Base-by-base conservation (phyloP, 1,140 invertebrate genomes). In the Drosophila tropicalis region DNA sequence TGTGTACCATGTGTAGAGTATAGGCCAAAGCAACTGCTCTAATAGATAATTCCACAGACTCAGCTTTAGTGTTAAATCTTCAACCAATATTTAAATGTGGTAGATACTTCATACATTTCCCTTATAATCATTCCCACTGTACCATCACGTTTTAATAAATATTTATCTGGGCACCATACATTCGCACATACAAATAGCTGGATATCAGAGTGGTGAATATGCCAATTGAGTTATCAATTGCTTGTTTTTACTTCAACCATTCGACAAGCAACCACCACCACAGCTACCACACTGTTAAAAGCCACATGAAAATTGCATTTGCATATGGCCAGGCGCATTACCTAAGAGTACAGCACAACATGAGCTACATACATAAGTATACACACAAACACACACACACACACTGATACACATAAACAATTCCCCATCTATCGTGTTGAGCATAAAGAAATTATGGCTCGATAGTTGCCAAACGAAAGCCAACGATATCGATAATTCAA, bases 401-500 rank as follows among this genome's bases (percentile, higher is more conserved):
- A 51, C 44, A 51, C 41, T 15, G n/a, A 44, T n/a, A 22, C 44
- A 51, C 44, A 19, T 12, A 51, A 2, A 22, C 56, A 58, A 72
- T 61, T 63, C 55, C 61, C 55, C 67, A 66, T 66, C 47, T 71
- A 57, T 71, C 39, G 80, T 82, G 70, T 89, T 89, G 75, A 81
- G 80, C 84, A 80, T 89, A 89, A 89, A 89, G 84, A 81, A 89
- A 84, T 89, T 89, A 89, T 76, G 64, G 83, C 79, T 72, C 76
- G 62, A 81, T 79, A 80, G 77, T 77, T 78, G 71, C 57, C 60
- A 62, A 41, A 64, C 71, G 34, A 72, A 39, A 58, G 57, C 55
- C 84, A 89, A 71, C 75, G 78, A 58, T 75, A 75, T 89, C 84
- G 84, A 89, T 89, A 89, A 89, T 89, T 89, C 84, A 89, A 89